These are phyloP conservation scores for Linurgus olivaceus DNA, from an alignment of 2,797 vertebrate genomes.

Conservation along the genomic window DNA sequence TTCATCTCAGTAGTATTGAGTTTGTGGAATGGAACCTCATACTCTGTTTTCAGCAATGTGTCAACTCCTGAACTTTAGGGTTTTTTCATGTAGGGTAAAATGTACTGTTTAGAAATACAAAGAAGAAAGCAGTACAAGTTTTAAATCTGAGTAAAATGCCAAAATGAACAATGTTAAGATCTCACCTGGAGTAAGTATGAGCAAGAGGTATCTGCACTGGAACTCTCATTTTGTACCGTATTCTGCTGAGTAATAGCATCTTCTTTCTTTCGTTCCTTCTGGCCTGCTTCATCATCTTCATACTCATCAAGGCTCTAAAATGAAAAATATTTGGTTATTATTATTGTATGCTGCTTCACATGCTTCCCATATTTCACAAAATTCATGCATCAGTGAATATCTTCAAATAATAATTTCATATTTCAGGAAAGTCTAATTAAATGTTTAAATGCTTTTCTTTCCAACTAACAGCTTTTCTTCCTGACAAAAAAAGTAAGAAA, in stretches of 20 bases:
- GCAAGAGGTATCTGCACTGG: slow-evolving; percentile 76
- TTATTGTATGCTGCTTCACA: not conserved
- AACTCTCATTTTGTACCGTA: slow-evolving; percentile 91
- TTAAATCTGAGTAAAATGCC: not conserved
- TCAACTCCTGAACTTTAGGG: not conserved
- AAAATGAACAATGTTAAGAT: not conserved
- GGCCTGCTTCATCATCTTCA: slow-evolving; percentile 89
- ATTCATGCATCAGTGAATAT: not conserved
- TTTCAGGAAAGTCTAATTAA: not conserved
- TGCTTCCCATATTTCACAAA: not conserved
- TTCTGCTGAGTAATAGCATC: slow-evolving; percentile 91
- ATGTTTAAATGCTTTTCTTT: not conserved
- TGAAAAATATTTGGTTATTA: not conserved
- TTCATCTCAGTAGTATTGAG: rapidly evolving
- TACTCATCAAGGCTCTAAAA: slow-evolving; percentile 92
- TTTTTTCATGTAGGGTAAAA: not conserved
- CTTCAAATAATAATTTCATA: not conserved
- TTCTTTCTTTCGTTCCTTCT: slow-evolving; percentile 86
- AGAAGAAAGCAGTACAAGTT: not conserved
- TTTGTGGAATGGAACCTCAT: not conserved
- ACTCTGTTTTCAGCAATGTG: not conserved
- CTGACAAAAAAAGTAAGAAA: not conserved
- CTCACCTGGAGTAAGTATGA: slow-evolving; percentile 82
- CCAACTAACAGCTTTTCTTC: not conserved
- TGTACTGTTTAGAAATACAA: not conserved